Base-by-base conservation (phyloP, 2,888 invertebrate species). In the Leistus spinibarbis region DNA sequence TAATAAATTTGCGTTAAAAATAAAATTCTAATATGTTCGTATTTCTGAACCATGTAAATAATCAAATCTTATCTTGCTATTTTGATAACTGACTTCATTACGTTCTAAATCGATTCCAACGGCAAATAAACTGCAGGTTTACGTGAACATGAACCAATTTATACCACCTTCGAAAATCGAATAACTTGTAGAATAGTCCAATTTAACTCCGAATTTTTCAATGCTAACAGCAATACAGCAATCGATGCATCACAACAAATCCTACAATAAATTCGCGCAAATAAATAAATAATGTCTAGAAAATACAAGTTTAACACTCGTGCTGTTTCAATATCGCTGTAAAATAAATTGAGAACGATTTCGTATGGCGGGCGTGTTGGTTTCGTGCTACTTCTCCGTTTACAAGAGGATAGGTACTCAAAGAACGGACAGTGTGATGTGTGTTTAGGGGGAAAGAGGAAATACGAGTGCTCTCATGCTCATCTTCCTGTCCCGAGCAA, bases 401-500 rank as follows among this genome's bases (percentile, higher is more conserved):
- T 57, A n/a, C 57, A 17, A 17, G 17, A 57, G 20, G 17, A n/a
- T n/a, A n/a, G n/a, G 40, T 40, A 40, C 40, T 40, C 13, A 13
- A 40, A 40, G 1, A 40, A 40, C 40, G 40, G 40, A 40, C 40
- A 40, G 10, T 40, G 40, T 40, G 40, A 40, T 40, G 40, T 40
- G 40, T 40, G 40, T 40, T 40, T 40, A n/a, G n/a, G 17, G 57
- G 9, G 17, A 17, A 20, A 9, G 5, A 17, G 20, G 17, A 57
- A 19, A 57, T 57, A 20, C 20, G 17, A 57, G 57, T 20, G 4
- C 20, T 17, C 57, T 1, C 57, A 17, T 9, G 57, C 57, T 20
- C 17, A 57, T 57, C 57, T 57, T 57, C 13, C 57, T 57, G 57
- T 57, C 57, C 57, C 17, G 27, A 62, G 53, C 63, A 69, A 69